phyloP scores from a whole-genome alignment of 2,113 vertebrate genomes.

The Himantopus leucocephalus region DNA sequence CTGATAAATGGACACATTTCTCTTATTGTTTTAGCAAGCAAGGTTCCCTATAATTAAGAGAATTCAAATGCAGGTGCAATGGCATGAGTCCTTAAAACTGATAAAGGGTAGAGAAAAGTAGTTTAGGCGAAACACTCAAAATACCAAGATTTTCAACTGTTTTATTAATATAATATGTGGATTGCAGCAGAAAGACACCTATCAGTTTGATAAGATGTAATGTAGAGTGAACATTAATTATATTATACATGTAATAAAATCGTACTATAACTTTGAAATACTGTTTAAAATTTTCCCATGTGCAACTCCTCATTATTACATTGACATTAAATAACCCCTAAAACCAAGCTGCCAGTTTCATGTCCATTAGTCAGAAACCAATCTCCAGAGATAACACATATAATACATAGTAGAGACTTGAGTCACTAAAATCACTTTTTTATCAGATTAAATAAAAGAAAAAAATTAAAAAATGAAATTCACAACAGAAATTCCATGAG shows the following conservation, averaged over 20 bases:
- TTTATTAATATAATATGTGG: not conserved
- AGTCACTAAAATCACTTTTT: not conserved
- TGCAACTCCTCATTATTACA: not conserved
- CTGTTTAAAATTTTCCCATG: not conserved
- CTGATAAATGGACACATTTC: not conserved
- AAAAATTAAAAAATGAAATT: not conserved
- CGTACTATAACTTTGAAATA: not conserved
- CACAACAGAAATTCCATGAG: not conserved
- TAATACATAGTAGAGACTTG: not conserved
- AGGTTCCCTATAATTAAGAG: not conserved
- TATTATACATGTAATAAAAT: not conserved
- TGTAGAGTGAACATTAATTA: not conserved
- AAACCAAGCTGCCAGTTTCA: not conserved
- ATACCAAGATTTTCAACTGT: not conserved
- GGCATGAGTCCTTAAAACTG: not conserved
- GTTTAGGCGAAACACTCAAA: not conserved
- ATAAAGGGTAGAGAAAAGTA: not conserved
- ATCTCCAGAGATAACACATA: not conserved
- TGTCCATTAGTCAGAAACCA: not conserved
- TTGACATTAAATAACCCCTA: not conserved
- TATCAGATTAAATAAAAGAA: not conserved
- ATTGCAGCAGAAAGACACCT: not conserved
- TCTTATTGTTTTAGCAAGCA: slow-evolving; percentile 13
- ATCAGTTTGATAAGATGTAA: not conserved
- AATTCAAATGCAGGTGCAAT: slow-evolving; percentile 24